Percentiles rank a stretch among this genome's conserved stretches.
Evolutionary conservation across 2,113 vertebrate species (phyloP).

Genomic region (Brachirus orientalis): DNA sequence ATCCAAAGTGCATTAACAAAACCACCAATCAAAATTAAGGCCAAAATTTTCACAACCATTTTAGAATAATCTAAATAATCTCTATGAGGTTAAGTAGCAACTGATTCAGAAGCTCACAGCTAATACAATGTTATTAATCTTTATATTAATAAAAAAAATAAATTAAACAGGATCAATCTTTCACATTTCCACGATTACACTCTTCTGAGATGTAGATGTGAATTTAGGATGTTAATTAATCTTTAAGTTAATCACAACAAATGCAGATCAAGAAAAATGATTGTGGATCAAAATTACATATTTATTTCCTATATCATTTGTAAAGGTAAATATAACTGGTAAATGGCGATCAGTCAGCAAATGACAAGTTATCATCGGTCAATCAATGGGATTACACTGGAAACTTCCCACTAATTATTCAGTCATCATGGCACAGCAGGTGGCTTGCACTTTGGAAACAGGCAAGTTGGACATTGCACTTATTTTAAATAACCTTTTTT

Average conservation of each 20-base stretch:
- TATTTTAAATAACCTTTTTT: constrained; percentile 40
- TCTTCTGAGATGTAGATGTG: not conserved
- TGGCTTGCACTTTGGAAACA: constrained; percentile 75
- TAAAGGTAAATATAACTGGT: constrained; percentile 1
- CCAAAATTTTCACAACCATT: constrained; percentile 43
- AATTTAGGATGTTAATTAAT: constrained; percentile 12
- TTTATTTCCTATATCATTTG: constrained; percentile 1
- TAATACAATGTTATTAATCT: constrained; percentile 9
- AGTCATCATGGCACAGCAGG: constrained; percentile 72
- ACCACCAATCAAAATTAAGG: constrained; percentile 52
- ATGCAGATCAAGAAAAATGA: not conserved
- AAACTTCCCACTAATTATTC: constrained; percentile 19
- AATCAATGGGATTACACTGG: constrained; percentile 1
- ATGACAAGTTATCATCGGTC: not conserved
- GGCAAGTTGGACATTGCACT: constrained; percentile 61
- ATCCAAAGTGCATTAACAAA: constrained; percentile 34
- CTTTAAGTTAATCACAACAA: constrained; percentile 16
- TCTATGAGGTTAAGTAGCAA: constrained; percentile 2
- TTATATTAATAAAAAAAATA: not conserved
- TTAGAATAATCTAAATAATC: constrained; percentile 33
- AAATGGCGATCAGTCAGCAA: too few species aligned
- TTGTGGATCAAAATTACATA: constrained; percentile 1
- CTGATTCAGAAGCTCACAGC: constrained; percentile 14
- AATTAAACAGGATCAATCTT: not conserved
- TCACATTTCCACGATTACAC: constrained; percentile 15